These are phyloP conservation scores for Gymnoscopelus microlampas DNA, from an alignment of 2,797 vertebrate genomes.

Conservation along the genomic window DNA sequence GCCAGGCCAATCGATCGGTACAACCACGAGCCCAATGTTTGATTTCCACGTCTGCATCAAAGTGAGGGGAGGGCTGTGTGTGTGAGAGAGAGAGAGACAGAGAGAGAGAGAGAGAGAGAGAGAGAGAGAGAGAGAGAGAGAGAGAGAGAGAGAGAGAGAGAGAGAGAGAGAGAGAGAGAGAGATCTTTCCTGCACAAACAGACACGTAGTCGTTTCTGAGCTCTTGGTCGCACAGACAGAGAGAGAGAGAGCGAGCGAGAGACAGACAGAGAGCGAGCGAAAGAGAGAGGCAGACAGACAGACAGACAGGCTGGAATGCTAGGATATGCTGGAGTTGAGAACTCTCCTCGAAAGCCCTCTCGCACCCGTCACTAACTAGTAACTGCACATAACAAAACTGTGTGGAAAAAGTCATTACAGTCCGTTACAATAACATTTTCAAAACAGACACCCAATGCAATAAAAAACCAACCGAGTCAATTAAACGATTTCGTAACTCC, in stretches of 20 bases:
- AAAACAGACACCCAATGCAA: conserved; percentile 32
- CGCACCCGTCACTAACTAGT: conserved; percentile 40
- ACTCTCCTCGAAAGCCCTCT: conserved; percentile 50
- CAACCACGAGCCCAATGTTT: conserved; percentile 67
- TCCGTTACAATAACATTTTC: conserved; percentile 1
- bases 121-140: conserved; percentile 3
- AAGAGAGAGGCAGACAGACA: conserved; percentile 42
- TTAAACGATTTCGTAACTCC: conserved; percentile 67
- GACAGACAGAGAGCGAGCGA: conserved; percentile 27
- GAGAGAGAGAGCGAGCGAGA: conserved; percentile 42
- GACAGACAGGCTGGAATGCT: conserved; percentile 85
- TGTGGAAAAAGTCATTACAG: conserved; percentile 32
- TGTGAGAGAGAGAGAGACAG: conserved; percentile 3
- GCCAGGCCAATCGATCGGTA: conserved; percentile 49
- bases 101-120: conserved; percentile 6
- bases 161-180: conserved; percentile 11
- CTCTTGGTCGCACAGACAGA: conserved; percentile 31
- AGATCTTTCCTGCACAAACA: conserved; percentile 73
- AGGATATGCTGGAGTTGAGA: conserved; percentile 87
- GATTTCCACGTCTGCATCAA: conserved; percentile 79
- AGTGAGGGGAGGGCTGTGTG: conserved; percentile 23
- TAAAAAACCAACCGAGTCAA: conserved; percentile 24
- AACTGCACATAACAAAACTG: conserved; percentile 43
- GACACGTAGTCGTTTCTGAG: conserved; percentile 77
- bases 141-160: conserved; percentile 36